A percentile compares a stretch with the other conserved stretches of the same genome.
Evolutionary conservation across 2,113 vertebrate genomes (phyloP).

Genomic region (Hemichromis elongatus): DNA sequence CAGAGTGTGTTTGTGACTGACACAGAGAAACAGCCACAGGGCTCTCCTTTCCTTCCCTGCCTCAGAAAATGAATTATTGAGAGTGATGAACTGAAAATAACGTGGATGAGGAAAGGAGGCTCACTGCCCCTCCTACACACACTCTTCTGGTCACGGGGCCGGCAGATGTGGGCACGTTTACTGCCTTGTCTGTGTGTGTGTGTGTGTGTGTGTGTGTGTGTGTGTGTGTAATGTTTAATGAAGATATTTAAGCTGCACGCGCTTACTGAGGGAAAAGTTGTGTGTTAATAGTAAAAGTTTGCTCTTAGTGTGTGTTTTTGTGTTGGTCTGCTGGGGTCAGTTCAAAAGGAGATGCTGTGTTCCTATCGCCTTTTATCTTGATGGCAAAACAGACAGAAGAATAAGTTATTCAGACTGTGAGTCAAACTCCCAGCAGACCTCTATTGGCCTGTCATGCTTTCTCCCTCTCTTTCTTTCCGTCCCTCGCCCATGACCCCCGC

Average conservation of each 20-base stretch:
- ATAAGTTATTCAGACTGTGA: slow-evolving; percentile 54
- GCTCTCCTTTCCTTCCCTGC: slow-evolving; percentile 37
- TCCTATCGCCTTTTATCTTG: slow-evolving; percentile 21
- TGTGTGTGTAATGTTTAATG: neutral
- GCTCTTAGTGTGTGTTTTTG: neutral
- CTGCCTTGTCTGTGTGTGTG: neutral
- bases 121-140: slow-evolving; percentile 23
- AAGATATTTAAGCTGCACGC: neutral
- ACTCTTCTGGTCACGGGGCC: slow-evolving; percentile 34
- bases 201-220: neutral
- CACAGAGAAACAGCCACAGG: slow-evolving; percentile 16
- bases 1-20: neutral
- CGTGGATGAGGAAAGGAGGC: slow-evolving; percentile 36
- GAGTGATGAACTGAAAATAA: slow-evolving; percentile 73
- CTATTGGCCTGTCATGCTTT: slow-evolving; percentile 46
- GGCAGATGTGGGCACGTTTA: slow-evolving; percentile 28
- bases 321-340: neutral
- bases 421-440: slow-evolving; percentile 45
- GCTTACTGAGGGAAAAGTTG: neutral
- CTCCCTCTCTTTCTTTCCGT: slow-evolving; percentile 2
- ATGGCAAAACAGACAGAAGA: slow-evolving; percentile 33
- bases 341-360: neutral
- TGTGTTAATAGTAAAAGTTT: neutral
- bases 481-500: slow-evolving; percentile 39
- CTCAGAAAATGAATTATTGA: slow-evolving; percentile 69